Base-by-base conservation (phyloP, 2,113 vertebrate species). In the Centropristis striata region DNA sequence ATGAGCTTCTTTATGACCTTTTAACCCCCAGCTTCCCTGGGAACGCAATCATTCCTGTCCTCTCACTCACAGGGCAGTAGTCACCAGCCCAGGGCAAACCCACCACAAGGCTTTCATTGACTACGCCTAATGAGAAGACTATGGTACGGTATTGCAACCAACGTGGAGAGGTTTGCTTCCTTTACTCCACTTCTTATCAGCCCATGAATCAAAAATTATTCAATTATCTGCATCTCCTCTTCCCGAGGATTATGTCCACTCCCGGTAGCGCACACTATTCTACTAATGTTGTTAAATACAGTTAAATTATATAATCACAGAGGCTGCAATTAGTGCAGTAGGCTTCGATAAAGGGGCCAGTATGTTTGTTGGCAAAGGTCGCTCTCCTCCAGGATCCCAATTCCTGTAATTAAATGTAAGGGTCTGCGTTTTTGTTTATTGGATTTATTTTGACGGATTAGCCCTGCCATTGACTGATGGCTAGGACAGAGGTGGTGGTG, bases 231-330 rank as follows among this genome's bases (percentile, higher is more conserved):
- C 63, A 84, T 91, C 74, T 87, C 86, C 81, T 85, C 54, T 90
- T 73, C 77, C 80, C 59, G 5, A 72, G 44, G 80, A 87, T 81
- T 73, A 77, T 57, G 27, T 73, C 59, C 76, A 77, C 80, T 83
- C 23, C 77, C 32, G 46, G 80, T 75, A 83, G 61, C 60, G 73
- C 71, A 59, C 66, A 81, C 80, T 73, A 80, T 88, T 88, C 70
- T 72, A 64, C 87, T 92, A 93, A 95, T 88, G 51, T 46, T 28
- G 68, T 92, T 93, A 92, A 93, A 92, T 92, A 92, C 88, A 83
- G 88, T 93, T 87, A 86, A 93, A 94, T 88, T 76, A 85, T 81
- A 86, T 89, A 91, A 93, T 90, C 64, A 83, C 86, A 66, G 66
- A 47, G 68, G 39, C 83, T 89, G 86, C 84, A 86, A 88, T 90